A percentile compares a stretch with the other conserved stretches of the same genome.
phyloP scores from a whole-genome alignment of 2,113 vertebrate genomes.

The Gadus chalcogrammus region DNA sequence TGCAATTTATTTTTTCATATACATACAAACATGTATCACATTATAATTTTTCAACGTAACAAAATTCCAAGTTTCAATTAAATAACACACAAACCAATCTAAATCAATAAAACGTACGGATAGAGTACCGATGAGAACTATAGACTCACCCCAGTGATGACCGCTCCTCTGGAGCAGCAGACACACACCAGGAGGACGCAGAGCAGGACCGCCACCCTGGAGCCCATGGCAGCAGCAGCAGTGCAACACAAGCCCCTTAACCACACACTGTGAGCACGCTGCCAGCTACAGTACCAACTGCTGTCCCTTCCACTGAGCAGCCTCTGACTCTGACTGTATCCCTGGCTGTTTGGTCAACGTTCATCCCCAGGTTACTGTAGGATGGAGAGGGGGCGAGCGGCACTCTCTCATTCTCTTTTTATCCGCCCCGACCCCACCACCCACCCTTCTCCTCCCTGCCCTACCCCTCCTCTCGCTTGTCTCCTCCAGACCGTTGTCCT shows the following conservation, averaged over 20 bases:
- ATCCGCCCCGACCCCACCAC: slow-evolving; percentile 48
- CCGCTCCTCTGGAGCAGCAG: slow-evolving; percentile 66
- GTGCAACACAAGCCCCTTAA: slow-evolving; percentile 39
- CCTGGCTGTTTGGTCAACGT: slow-evolving; percentile 27
- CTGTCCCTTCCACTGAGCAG: slow-evolving; percentile 13
- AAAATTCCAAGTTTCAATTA: not conserved
- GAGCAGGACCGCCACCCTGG: slow-evolving; percentile 57
- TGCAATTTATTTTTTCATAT: too few relatives aligned
- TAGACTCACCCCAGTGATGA: slow-evolving; percentile 79
- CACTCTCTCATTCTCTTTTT: slow-evolving; percentile 63
- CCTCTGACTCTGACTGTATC: slow-evolving; percentile 19
- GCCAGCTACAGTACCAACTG: not conserved
- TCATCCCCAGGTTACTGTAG: slow-evolving; percentile 40
- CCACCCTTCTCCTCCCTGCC: slow-evolving; percentile 36
- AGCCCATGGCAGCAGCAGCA: slow-evolving; percentile 66
- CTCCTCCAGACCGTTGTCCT: slow-evolving; percentile 51
- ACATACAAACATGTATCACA: too few relatives aligned
- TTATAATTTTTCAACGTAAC: not conserved
- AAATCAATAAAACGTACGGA: not conserved
- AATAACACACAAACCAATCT: not conserved
- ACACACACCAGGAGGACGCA: slow-evolving; percentile 68
- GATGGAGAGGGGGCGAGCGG: slow-evolving; percentile 34
- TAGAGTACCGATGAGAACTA: not conserved
- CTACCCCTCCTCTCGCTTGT: slow-evolving; percentile 21
- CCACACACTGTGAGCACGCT: slow-evolving; percentile 26